Percentiles rank a stretch among this genome's conserved stretches.
phyloP scores from a whole-genome alignment of 2,888 invertebrate species.

The Pocota personata region DNA sequence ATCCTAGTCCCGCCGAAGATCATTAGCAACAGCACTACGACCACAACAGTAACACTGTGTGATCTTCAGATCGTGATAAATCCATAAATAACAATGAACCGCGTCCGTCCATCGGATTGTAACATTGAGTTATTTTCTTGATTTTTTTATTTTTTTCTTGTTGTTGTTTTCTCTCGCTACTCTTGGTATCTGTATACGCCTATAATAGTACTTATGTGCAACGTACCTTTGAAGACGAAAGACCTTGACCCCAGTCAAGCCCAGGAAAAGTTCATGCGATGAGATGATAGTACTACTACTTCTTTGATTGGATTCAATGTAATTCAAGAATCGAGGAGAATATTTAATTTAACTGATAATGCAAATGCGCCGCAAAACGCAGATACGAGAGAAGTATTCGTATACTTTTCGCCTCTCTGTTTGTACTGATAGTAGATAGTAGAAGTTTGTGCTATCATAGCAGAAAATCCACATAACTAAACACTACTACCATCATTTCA shows the following conservation, averaged over 20 bases:
- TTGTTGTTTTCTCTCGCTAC: not conserved
- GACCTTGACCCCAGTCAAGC: conserved; percentile 69
- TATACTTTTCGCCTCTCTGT: not conserved
- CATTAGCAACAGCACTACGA: not conserved
- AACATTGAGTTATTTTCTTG: conserved; percentile 53
- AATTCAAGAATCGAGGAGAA: conserved; percentile 51
- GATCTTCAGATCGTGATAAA: conserved; percentile 72
- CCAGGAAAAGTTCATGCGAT: conserved; percentile 54
- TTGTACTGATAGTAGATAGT: conserved; percentile 30
- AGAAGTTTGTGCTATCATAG: conserved; percentile 10
- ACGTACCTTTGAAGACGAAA: conserved; percentile 41
- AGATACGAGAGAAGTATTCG: not conserved
- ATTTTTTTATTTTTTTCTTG: not conserved
- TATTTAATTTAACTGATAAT: conserved; percentile 71
- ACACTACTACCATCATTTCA: not conserved
- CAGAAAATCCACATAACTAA: not conserved
- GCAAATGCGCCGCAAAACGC: conserved; percentile 53
- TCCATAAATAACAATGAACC: conserved; percentile 73
- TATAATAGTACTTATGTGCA: conserved; percentile 29
- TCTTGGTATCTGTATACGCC: conserved; percentile 2
- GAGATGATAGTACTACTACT: conserved; percentile 8
- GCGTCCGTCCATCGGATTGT: conserved; percentile 59
- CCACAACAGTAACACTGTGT: conserved; percentile 32
- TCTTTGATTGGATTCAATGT: conserved; percentile 46
- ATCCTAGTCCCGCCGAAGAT: not conserved